Evolutionary conservation across 2,888 invertebrate species (phyloP).

Genomic region (Erebia ligea): DNA sequence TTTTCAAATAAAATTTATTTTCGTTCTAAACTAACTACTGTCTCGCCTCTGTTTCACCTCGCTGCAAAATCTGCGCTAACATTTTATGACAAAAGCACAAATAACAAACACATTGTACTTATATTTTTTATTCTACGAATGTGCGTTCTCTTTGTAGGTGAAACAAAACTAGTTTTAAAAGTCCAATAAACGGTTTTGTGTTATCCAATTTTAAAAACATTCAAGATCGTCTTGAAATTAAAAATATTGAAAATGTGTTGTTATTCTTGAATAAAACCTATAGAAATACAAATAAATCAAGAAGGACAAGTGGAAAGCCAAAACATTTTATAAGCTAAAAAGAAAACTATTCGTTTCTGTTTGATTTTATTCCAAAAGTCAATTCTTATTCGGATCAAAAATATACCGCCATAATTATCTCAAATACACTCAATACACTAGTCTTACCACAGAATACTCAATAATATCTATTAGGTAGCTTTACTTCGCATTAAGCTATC

Average conservation of each 20-base stretch:
- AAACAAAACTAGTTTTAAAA: slow-evolving; percentile 10
- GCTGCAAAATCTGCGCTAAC: slow-evolving; percentile 29
- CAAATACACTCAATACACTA: no score
- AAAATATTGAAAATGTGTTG: neutral
- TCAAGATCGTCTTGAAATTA: neutral
- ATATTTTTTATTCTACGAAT: slow-evolving; percentile 32
- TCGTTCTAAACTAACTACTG: slow-evolving; percentile 37
- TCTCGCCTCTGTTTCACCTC: slow-evolving; percentile 31
- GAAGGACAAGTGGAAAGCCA: neutral
- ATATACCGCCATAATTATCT: no score
- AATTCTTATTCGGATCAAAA: no score
- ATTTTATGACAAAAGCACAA: slow-evolving; percentile 31
- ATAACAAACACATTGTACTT: slow-evolving; percentile 27
- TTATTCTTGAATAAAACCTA: neutral
- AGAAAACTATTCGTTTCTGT: no score
- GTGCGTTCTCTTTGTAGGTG: slow-evolving; percentile 20
- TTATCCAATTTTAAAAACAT: neutral
- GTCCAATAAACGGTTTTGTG: slow-evolving; percentile 3
- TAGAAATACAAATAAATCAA: neutral
- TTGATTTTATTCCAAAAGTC: no score
- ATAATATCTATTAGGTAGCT: no score
- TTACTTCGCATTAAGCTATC: no score
- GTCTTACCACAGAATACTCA: no score
- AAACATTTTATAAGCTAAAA: no score
- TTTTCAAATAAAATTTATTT: slow-evolving; percentile 38